Evolutionary conservation across 2,888 invertebrate species (phyloP), one percentile per base, ranked within the genome.

Genomic region (Cheilosia soror): DNA sequence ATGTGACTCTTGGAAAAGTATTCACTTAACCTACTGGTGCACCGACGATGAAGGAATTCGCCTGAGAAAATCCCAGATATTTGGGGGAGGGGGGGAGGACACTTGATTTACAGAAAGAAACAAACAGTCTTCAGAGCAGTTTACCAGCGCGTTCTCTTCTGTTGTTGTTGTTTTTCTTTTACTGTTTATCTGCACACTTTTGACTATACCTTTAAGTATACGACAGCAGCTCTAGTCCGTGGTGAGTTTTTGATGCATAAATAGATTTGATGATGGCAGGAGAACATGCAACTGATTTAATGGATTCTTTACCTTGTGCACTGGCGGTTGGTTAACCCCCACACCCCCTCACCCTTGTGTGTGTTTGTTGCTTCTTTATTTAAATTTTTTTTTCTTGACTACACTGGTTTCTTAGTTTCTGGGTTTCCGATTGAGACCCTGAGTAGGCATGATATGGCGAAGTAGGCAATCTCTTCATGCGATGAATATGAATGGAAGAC

Each of bases 231-330:
- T 20, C 20, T n/a, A 55, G 73, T 62, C 44, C 71, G 44, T 66
- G 58, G 60, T 78, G 72, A 68, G 42, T 68, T 73, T 78, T 68
- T 65, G 72, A 62, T 85, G 80, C 80, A 85, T 85, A 85, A 80
- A 85, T 80, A 85, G 71, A 80, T 72, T 80, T 40, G 80, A 66
- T 71, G 80, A 85, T 80, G 80, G 80, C 58, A 47, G 76, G 71
- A 37, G 65, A 80, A 80, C 85, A 85, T 85, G 85, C 80, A 80
- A 80, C 85, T 62, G 75, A 84, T 79, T 84, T 83, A 83, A 78
- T 83, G 62, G 60, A 75, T 73, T 69, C 53, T 58, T 65, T 62
- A 51, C 29, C 44, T 51, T 33, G 42, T 31, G 31, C 25, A n/a
- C 6, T 49, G 47, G 5, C 2, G n/a, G 25, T 20, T 33, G 20